These are phyloP conservation scores for Tragopan temminckii DNA, from an alignment of 2,797 vertebrate species.

Conservation along the genomic window DNA sequence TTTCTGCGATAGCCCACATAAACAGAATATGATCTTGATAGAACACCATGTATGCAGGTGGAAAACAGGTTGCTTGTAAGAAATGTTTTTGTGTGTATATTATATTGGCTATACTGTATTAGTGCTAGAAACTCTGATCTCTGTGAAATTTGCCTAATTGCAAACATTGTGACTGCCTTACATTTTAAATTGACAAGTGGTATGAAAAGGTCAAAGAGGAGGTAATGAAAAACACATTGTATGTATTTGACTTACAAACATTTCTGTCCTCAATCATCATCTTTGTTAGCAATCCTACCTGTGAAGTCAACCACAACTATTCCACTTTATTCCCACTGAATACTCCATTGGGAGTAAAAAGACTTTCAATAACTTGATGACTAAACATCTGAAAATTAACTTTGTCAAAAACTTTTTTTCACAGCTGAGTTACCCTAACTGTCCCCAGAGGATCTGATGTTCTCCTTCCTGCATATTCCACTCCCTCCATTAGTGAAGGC, in stretches of 20 bases:
- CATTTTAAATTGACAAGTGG: background rate
- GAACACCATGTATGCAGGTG: background rate
- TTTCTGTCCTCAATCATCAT: background rate
- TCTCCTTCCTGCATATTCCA: background rate
- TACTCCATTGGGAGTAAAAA: background rate
- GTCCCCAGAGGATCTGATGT: background rate
- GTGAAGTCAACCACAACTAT: background rate
- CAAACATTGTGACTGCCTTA: background rate
- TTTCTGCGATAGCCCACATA: background rate
- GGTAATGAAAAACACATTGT: background rate
- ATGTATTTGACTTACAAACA: background rate
- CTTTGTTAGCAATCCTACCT: background rate
- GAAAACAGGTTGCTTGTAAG: background rate
- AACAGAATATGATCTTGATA: background rate
- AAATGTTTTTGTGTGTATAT: background rate
- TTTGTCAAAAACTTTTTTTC: background rate
- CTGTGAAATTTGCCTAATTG: background rate
- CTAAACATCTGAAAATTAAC: fast-evolving
- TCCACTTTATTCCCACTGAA: background rate
- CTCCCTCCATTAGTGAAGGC: background rate
- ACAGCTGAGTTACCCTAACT: background rate
- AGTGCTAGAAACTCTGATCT: background rate
- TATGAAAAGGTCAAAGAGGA: background rate
- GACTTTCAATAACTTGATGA: background rate
- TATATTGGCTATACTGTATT: background rate